Conservation (phyloP, 2,113 vertebrate genomes). For the Paramisgurnus dabryanus region DNA sequence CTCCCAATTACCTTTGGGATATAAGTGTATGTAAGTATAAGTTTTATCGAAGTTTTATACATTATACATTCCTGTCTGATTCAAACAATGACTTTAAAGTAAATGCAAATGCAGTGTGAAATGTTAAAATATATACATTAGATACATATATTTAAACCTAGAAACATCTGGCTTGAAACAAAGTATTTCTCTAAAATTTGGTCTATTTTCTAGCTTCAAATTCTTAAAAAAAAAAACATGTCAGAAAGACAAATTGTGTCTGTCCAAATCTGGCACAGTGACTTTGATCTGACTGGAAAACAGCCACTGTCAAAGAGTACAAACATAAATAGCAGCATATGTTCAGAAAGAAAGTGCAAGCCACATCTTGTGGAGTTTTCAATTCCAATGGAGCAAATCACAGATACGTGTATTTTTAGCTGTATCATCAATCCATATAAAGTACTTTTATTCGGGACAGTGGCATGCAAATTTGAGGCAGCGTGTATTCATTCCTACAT, state of each 20-base stretch:
- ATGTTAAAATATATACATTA: too few relatives aligned
- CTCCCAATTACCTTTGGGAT: too few relatives aligned
- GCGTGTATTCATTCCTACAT: neutral
- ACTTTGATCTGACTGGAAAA: constrained; percentile 60
- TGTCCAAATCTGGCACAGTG: constrained; percentile 39
- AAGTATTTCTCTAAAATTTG: neutral
- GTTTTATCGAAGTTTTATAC: too few relatives aligned
- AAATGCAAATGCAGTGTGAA: too few relatives aligned
- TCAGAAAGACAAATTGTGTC: constrained; percentile 37
- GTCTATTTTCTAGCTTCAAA: neutral
- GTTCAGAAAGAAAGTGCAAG: constrained; percentile 60
- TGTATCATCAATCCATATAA: constrained; percentile 60
- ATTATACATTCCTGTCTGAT: too few relatives aligned
- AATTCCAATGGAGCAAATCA: constrained; percentile 64
- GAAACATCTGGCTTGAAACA: too few relatives aligned
- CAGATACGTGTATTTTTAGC: constrained; percentile 65
- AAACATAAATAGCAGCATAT: constrained; percentile 66
- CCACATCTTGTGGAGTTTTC: constrained; percentile 57
- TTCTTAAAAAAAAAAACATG: neutral
- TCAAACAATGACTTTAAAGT: too few relatives aligned
- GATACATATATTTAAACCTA: too few relatives aligned
- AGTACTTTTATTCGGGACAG: constrained; percentile 63
- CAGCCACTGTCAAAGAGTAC: constrained; percentile 61
- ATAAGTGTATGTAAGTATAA: too few relatives aligned
- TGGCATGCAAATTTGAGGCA: constrained; percentile 39